Evolutionary conservation across 2,797 vertebrate species (phyloP).

Genomic region (Spondyliosoma cantharus): DNA sequence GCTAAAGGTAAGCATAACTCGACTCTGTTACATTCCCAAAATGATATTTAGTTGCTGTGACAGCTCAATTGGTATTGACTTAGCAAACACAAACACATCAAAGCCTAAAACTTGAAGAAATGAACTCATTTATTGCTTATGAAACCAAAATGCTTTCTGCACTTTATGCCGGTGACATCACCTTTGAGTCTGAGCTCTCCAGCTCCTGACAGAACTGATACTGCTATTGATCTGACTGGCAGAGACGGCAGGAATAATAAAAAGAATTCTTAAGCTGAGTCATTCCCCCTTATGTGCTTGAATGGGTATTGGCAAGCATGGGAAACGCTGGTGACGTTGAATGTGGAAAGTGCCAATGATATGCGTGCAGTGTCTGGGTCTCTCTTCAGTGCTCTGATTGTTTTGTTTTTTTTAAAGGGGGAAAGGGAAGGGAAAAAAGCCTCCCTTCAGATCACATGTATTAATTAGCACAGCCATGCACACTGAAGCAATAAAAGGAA

Average conservation of each 20-base stretch:
- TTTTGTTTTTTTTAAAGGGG: constrained; percentile 30
- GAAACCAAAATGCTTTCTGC: constrained; percentile 40
- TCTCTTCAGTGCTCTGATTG: constrained; percentile 27
- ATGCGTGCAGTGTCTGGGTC: constrained; percentile 32
- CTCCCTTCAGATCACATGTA: constrained; percentile 28
- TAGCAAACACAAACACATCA: constrained; percentile 42
- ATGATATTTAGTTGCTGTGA: constrained; percentile 23
- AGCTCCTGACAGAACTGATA: constrained; percentile 52
- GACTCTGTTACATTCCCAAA: constrained; percentile 2
- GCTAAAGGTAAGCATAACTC: background rate
- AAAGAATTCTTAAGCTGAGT: constrained; percentile 59
- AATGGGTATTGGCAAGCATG: constrained; percentile 53
- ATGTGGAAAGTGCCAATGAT: constrained; percentile 49
- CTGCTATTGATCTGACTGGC: constrained; percentile 65
- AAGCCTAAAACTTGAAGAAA: constrained; percentile 28
- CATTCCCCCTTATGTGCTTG: constrained; percentile 61
- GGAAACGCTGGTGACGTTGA: constrained; percentile 60
- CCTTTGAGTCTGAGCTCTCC: constrained; percentile 41
- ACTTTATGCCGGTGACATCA: constrained; percentile 55
- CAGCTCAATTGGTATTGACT: constrained; percentile 34
- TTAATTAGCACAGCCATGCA: constrained; percentile 42
- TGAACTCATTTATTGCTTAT: constrained; percentile 29
- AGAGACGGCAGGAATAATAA: constrained; percentile 47
- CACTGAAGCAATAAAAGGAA: constrained; percentile 25
- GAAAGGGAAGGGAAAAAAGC: background rate